Conservation (phyloP, 2,797 vertebrate species). For the Sorex maritimensis region DNA sequence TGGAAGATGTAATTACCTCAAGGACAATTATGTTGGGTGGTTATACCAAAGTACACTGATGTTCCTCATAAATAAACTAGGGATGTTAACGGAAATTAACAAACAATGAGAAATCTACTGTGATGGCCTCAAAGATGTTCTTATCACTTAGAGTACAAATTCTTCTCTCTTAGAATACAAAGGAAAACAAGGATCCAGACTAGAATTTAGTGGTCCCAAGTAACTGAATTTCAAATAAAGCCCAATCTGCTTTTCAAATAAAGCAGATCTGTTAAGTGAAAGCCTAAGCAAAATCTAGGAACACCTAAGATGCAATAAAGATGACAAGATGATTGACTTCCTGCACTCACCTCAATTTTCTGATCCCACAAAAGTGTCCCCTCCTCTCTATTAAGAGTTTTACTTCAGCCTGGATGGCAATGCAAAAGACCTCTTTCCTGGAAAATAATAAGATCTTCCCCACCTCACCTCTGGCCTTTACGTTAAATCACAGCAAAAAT, state of each 20-base stretch:
- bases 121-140: no score
- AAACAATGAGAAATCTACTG: conserved; percentile 20
- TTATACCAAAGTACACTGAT: conserved; percentile 5
- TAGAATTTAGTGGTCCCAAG: neutral
- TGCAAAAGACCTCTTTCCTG: no score
- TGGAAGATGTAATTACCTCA: neutral
- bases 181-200: neutral
- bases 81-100: conserved; percentile 31
- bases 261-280: neutral
- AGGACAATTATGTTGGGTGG: neutral
- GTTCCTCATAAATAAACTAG: conserved; percentile 65
- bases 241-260: no score
- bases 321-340: neutral
- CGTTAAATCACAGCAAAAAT: conserved; percentile 9
- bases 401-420: neutral
- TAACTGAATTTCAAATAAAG: neutral
- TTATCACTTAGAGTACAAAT: no score
- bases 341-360: neutral
- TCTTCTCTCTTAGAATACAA: no score
- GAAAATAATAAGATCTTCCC: no score
- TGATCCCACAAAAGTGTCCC: neutral
- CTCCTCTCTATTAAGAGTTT: neutral
- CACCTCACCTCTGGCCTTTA: neutral
- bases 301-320: neutral
- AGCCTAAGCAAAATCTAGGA: neutral